Evolutionary conservation across 2,797 vertebrate species (phyloP), one percentile per base, ranked within the genome.

Genomic region (Sebastes itinus): DNA sequence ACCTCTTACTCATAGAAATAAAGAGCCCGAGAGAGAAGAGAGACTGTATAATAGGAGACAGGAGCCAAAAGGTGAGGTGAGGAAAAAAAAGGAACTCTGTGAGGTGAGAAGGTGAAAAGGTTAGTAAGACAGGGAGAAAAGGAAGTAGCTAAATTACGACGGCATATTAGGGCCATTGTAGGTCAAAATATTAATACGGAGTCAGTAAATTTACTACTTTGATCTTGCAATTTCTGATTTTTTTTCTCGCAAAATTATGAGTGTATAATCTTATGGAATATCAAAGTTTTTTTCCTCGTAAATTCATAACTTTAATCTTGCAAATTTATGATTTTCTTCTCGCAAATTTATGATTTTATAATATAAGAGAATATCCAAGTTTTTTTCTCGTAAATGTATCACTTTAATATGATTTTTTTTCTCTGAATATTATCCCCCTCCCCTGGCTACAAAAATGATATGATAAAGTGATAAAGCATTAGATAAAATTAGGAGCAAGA

Each of bases 1-100:
- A 76, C 70, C 54, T 35, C 68, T 18, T 25, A 49, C 64, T 83
- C 71, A 78, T n/a, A 85, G 11, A 68, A 65, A 69, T 12, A 62
- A 82, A 65, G 67, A 79, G 32, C 59, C 30, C 1, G 16, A 70
- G 62, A 69, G 61, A 74, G 28, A 28, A 35, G 32, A 18, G 28
- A 35, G 42, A 55, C 20, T 62, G 9, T 72, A 62, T 68, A 75
- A 76, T 12, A 22, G 8, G 27, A 70, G 35, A 75, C 25, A 30
- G 14, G 32, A 72, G 35, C 3, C 65, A 62, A 69, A 80, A 77
- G 73, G 28, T 75, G 77, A 82, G 9, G 49, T 54, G 20, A 22
- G 20, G 42, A 75, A 74, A 4, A 11, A 25, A 52, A 70, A 46
- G 42, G 42, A 7, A 46, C 68, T 52, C n/a, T 16, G 55, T 35